Percentiles rank a stretch among this genome's conserved stretches.
phyloP scores from a whole-genome alignment of 2,113 vertebrate genomes.

The Scartelaos histophorus region DNA sequence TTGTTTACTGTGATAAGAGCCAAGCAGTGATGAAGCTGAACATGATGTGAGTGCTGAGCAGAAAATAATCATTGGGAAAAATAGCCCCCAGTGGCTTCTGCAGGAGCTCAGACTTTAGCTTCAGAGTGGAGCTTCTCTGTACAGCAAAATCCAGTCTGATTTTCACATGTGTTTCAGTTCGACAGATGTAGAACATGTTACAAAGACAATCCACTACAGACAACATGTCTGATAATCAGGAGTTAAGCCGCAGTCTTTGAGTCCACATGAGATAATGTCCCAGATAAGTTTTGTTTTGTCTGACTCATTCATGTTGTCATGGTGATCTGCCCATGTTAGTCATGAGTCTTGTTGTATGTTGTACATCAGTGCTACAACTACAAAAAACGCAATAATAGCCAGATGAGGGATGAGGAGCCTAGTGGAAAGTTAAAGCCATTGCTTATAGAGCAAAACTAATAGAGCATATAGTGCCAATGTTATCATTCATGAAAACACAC shows the following conservation, averaged over 20 bases:
- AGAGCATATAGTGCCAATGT: neutral
- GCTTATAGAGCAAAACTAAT: neutral
- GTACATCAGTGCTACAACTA: too few species aligned
- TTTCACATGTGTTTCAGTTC: neutral
- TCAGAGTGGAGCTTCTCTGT: neutral
- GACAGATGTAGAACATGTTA: neutral
- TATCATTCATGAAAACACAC: neutral
- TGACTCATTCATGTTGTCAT: neutral
- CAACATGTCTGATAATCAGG: neutral
- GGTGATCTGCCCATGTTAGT: neutral
- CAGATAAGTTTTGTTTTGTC: neutral
- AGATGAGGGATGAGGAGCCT: neutral
- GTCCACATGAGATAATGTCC: neutral
- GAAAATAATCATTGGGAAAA: neutral
- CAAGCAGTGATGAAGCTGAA: slow-evolving; percentile 8
- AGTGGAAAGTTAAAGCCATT: neutral
- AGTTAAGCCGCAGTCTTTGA: neutral
- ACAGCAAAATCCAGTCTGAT: neutral
- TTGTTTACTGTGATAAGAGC: slow-evolving; percentile 25
- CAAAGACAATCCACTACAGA: neutral
- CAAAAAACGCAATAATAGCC: neutral
- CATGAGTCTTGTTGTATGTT: too few species aligned
- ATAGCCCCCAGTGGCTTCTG: slow-evolving; percentile 4
- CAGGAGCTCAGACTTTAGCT: slow-evolving; percentile 1
- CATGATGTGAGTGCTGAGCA: slow-evolving; percentile 6